Base-by-base conservation (phyloP, 2,888 invertebrate genomes). In the Limnephilus lunatus region DNA sequence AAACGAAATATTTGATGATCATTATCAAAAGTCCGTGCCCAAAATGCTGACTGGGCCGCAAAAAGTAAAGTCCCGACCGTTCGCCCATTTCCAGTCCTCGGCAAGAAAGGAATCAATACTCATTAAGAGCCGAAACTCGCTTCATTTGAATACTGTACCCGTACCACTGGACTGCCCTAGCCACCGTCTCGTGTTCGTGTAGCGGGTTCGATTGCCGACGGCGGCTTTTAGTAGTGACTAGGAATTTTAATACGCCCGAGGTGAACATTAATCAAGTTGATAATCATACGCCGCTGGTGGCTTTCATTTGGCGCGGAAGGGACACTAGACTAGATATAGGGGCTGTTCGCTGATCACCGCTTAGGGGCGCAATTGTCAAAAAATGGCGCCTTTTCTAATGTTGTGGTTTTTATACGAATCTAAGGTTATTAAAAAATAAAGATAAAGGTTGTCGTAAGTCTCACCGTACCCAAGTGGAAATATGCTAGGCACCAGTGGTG, bases 241-340 rank as follows among this genome's bases (percentile, higher is more conserved):
- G 93, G 93, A 92, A 93, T 93, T 93, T 93, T 93, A 93, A 93
- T 93, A 93, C 92, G 92, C 88, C 68, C 53, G 68, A 90, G 93
- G 93, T 90, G 91, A 91, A 92, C 93, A 93, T 93, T 93, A 93
- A 93, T 93, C 93, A 93, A 85, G 93, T 86, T 92, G 93, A 92
- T 93, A 93, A 93, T 93, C 93, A 93, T 92, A 92, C 88, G 85
- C 80, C 86, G 90, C 68, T 83, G 85, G 87, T 91, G 85, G 90
- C 44, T 39, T 85, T 85, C 85, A 85, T 85, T 85, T 81, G 44
- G 81, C 14, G 89, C 25, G 81, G 68, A 25, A n/a, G 85, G 39
- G 85, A n/a, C 68, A 68, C 25, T 68, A 68, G n/a, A 68, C 68
- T 68, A 68, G 68, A n/a, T n/a, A 35, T 12, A n/a, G 39, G 35